Conservation (phyloP, 2,888 invertebrate genomes). For the Emmelina monodactyla region DNA sequence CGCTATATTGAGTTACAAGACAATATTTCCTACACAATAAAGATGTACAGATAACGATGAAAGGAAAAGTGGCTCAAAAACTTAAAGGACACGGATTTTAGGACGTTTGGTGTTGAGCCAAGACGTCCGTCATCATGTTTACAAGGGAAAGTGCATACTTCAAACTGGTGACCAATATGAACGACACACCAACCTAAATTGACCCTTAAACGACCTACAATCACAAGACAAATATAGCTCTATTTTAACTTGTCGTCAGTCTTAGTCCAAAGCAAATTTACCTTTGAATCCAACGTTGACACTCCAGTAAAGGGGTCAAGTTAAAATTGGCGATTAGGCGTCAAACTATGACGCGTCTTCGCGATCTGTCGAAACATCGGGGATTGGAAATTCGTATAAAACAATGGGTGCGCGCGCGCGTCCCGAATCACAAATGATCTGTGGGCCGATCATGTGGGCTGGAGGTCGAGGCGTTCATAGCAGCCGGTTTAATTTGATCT, state of each 20-base stretch:
- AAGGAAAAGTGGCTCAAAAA: slow-evolving; percentile 4
- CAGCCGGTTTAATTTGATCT: too few species aligned
- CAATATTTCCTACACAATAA: slow-evolving; percentile 27
- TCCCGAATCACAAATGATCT: slow-evolving; percentile 49
- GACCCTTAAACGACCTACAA: too few species aligned
- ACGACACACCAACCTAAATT: slow-evolving; percentile 4
- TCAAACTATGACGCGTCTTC: slow-evolving; percentile 8
- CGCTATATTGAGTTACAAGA: slow-evolving; percentile 51
- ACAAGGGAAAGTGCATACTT: slow-evolving; percentile 6
- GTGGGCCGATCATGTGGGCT: slow-evolving; percentile 56
- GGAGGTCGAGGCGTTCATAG: too few species aligned
- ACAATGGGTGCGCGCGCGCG: slow-evolving; percentile 53
- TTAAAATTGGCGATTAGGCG: slow-evolving; percentile 3
- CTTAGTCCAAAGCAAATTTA: too few species aligned
- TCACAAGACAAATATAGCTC: too few species aligned
- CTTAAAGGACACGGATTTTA: slow-evolving; percentile 1
- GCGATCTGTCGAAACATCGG: slow-evolving; percentile 26
- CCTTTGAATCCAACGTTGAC: background rate
- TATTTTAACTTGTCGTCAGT: too few species aligned
- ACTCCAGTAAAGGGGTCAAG: background rate
- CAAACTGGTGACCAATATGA: slow-evolving; percentile 6
- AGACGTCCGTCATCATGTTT: slow-evolving; percentile 3
- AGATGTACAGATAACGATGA: slow-evolving; percentile 17
- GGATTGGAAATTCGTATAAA: slow-evolving; percentile 45
- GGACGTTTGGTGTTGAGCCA: slow-evolving; percentile 5